These are phyloP conservation scores for Ips typographus DNA, from an alignment of 1,140 invertebrate species.

Conservation along the genomic window DNA sequence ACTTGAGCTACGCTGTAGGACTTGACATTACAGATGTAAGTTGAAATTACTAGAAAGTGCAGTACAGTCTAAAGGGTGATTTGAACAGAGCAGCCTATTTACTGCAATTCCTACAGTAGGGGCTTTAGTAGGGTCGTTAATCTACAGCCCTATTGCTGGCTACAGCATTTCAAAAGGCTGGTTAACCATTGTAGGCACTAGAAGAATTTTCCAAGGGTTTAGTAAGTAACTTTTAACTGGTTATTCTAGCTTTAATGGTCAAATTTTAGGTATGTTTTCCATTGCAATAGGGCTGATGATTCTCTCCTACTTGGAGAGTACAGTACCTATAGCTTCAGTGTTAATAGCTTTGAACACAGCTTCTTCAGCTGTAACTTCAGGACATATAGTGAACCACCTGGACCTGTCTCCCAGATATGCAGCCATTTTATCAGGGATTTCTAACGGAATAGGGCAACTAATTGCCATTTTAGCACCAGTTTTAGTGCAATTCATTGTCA, in stretches of 20 bases:
- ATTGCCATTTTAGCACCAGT: slow-evolving; percentile 71
- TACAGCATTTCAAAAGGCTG: slow-evolving; percentile 58
- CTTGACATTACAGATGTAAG: slow-evolving; percentile 29
- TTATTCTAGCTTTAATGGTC: neutral
- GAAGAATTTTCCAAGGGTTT: slow-evolving; percentile 68
- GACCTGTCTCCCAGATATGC: slow-evolving; percentile 72
- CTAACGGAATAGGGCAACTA: slow-evolving; percentile 72
- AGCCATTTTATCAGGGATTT: slow-evolving; percentile 72
- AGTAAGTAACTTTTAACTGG: slow-evolving; percentile 51
- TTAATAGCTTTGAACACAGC: slow-evolving; percentile 70
- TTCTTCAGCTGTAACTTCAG: slow-evolving; percentile 73
- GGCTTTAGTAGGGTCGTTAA: slow-evolving; percentile 67
- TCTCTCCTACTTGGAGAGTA: slow-evolving; percentile 61
- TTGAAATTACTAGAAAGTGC: neutral
- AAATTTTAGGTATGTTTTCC: slow-evolving; percentile 56
- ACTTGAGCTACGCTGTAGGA: slow-evolving; percentile 59
- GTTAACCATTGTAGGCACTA: slow-evolving; percentile 55
- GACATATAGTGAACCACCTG: slow-evolving; percentile 67
- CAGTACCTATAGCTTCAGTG: slow-evolving; percentile 55
- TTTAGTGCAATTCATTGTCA: slow-evolving; percentile 64
- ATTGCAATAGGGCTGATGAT: slow-evolving; percentile 59
- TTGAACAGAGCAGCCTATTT: slow-evolving; percentile 66
- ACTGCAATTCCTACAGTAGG: slow-evolving; percentile 78
- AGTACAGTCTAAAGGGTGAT: neutral
- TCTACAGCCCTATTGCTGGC: slow-evolving; percentile 65